Base-by-base conservation (phyloP, 2,113 vertebrate genomes). In the Eulemur macaco region DNA sequence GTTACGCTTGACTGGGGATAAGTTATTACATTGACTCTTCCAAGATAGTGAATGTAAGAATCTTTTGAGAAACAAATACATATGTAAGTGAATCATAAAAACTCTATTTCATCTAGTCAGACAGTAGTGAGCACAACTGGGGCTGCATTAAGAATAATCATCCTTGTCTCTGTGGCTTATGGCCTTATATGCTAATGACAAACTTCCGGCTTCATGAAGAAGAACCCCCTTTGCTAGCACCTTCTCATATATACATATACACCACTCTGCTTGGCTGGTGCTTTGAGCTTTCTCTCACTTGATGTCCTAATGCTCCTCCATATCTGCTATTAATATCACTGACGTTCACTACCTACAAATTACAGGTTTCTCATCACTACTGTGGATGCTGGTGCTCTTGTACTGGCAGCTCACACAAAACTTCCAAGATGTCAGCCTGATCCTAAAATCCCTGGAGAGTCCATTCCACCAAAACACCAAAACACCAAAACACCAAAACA, bases 371-470 rank as follows among this genome's bases (percentile, higher is more conserved):
- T 54, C 7, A 6, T 23, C 39, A 25, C 8, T 1, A 0, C 17
- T 39, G 2, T 13, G 7, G 4, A 12, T 50, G 6, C 20, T 27
- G 52, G 50, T 54, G 10, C 42, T 60, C 25, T 21, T 8, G 17
- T 9, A 20, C 21, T 42, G 13, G 11, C 7, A 58, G 25, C 23
- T 42, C 37, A 47, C 39, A 84, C 8, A 60, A 71, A 52, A 39
- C 15, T 20, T 88, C 27, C 31, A 56, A 23, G n/a, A 29, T 3
- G 0, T 17, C 17, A 18, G 3, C 5, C 21, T 45, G 34, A 8
- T 15, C 29, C 1, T 0, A 8, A 8, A 2, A 34, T 1, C 4
- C 8, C 3, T 13, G 29, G 7, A 42, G 3, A 2, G 1, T 25
- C 8, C 56, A 8, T 14, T 68, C 27, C 9, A 95, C 12, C 3